Percentiles rank a stretch among this genome's conserved stretches.
phyloP scores from a whole-genome alignment of 1,140 invertebrate species.

The Neodiprion lecontei region DNA sequence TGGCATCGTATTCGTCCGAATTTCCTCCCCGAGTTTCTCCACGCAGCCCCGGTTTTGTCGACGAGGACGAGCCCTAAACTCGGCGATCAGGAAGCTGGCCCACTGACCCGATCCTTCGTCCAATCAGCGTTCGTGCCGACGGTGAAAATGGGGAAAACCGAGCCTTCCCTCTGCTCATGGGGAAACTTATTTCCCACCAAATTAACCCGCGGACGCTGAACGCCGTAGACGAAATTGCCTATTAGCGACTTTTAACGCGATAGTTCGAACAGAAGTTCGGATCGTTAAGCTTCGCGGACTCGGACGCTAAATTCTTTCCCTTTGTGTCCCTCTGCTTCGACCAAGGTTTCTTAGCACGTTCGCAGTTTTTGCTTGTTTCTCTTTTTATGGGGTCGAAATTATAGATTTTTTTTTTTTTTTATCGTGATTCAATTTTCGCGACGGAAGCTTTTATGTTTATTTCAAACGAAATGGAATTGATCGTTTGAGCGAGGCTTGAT shows the following conservation, averaged over 20 bases:
- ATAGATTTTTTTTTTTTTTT: no score
- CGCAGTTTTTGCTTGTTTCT: no score
- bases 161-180: no score
- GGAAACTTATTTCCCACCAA: no score
- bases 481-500: no score
- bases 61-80: neutral
- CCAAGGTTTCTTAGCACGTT: no score
- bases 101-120: slow-evolving; percentile 28
- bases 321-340: neutral
- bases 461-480: no score
- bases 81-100: slow-evolving; percentile 15
- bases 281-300: slow-evolving; percentile 13
- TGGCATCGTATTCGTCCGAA: neutral
- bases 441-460: no score
- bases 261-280: slow-evolving; percentile 16
- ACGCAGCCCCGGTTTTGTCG: neutral
- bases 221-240: slow-evolving; percentile 6
- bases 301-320: neutral
- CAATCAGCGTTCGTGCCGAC: slow-evolving; percentile 21
- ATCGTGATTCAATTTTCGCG: no score
- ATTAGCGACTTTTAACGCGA: slow-evolving; percentile 26
- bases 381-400: no score
- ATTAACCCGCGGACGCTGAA: neutral
- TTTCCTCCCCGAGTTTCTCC: neutral
- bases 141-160: neutral